These are phyloP conservation scores for Euthynnus affinis DNA, from an alignment of 2,797 vertebrate genomes.

Conservation along the genomic window DNA sequence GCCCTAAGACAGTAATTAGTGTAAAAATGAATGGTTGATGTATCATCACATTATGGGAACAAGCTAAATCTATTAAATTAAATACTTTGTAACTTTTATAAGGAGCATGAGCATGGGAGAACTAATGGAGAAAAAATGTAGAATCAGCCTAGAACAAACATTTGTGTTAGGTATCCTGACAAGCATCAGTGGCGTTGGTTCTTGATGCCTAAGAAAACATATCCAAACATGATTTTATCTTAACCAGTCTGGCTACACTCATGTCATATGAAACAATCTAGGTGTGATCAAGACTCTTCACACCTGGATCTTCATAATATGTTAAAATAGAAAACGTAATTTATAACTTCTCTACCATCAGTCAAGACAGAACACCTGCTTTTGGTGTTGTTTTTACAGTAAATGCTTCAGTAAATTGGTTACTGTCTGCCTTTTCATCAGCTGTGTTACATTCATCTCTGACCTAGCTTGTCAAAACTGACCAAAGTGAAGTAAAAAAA, in stretches of 20 bases:
- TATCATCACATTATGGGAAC: constrained; percentile 65
- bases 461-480: background rate
- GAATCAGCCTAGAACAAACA: constrained; percentile 43
- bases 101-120: constrained; percentile 28
- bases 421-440: background rate
- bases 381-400: no score
- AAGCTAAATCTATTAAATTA: constrained; percentile 62
- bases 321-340: no score
- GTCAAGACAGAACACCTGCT: no score
- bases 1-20: constrained; percentile 73
- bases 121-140: constrained; percentile 19
- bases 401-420: no score
- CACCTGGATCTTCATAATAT: background rate
- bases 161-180: constrained; percentile 35
- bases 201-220: constrained; percentile 46
- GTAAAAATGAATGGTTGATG: constrained; percentile 63
- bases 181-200: constrained; percentile 18
- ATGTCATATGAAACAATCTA: constrained; percentile 24
- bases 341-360: no score
- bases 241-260: constrained; percentile 11
- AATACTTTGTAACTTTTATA: constrained; percentile 49
- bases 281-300: constrained; percentile 26
- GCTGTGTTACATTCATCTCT: background rate
- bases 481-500: background rate
- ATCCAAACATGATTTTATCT: constrained; percentile 31